phyloP scores from a whole-genome alignment of 2,797 vertebrate genomes.

The Takifugu ocellatus region DNA sequence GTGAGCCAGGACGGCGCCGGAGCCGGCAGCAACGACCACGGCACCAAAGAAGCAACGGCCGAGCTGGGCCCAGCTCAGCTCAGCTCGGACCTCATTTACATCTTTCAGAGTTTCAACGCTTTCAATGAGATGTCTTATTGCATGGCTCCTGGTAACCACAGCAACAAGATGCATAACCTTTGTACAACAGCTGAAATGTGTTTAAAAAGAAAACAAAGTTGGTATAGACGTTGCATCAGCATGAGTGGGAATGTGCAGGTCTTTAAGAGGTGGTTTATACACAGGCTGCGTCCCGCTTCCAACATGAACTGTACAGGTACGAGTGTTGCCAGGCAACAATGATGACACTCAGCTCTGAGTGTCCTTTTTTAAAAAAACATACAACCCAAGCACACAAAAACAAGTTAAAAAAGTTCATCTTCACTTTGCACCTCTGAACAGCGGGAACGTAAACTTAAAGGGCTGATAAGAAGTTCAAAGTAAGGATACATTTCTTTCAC shows the following conservation, averaged over 20 bases:
- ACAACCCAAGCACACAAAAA: background rate
- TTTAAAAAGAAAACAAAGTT: slow-evolving; percentile 39
- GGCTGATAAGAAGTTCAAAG: slow-evolving; percentile 20
- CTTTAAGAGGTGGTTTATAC: slow-evolving; percentile 34
- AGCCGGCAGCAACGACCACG: slow-evolving; percentile 19
- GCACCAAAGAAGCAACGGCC: background rate
- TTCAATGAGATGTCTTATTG: slow-evolving; percentile 40
- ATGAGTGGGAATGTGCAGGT: slow-evolving; percentile 57
- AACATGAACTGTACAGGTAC: slow-evolving; percentile 10
- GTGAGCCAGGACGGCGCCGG: slow-evolving; percentile 21
- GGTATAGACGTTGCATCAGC: slow-evolving; percentile 56
- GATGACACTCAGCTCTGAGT: slow-evolving; percentile 30
- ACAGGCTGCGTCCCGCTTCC: slow-evolving; percentile 16
- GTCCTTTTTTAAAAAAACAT: background rate
- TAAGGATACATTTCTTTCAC: slow-evolving; percentile 5
- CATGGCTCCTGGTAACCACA: slow-evolving; percentile 35
- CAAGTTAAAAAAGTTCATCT: slow-evolving; percentile 9
- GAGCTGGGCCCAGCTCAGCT: slow-evolving; percentile 23
- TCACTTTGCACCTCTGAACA: slow-evolving; percentile 21
- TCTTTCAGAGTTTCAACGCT: slow-evolving; percentile 27
- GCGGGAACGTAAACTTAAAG: slow-evolving; percentile 28
- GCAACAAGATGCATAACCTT: slow-evolving; percentile 38
- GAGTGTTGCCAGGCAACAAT: slow-evolving; percentile 55
- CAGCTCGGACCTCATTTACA: slow-evolving; percentile 37
- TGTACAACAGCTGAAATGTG: slow-evolving; percentile 24